Evolutionary conservation across 2,888 invertebrate species (phyloP).

Genomic region (Plutella xylostella): DNA sequence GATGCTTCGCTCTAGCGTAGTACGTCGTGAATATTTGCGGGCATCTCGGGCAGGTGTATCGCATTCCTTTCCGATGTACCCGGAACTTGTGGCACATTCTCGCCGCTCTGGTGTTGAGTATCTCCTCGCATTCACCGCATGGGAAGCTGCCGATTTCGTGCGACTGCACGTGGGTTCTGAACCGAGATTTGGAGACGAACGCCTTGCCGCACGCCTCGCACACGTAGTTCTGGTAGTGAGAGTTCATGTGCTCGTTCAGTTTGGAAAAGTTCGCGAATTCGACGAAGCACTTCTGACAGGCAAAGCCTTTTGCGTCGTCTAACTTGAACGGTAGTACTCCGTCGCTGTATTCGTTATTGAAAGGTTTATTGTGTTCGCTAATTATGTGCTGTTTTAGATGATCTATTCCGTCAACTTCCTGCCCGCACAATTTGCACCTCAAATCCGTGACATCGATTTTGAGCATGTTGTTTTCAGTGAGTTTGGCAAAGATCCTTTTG

Average conservation of each 20-base stretch:
- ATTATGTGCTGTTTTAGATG: constrained; percentile 41
- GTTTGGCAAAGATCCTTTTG: constrained; percentile 43
- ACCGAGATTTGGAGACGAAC: constrained; percentile 48
- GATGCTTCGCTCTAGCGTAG: constrained; percentile 43
- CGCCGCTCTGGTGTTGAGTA: constrained; percentile 39
- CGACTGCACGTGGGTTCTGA: constrained; percentile 48
- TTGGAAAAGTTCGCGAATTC: constrained; percentile 38
- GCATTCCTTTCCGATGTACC: constrained; percentile 41
- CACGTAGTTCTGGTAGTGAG: constrained; percentile 51
- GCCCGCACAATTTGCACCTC: constrained; percentile 40
- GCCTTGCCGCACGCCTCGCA: constrained; percentile 56
- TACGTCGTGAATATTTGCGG: constrained; percentile 47
- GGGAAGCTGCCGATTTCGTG: constrained; percentile 47
- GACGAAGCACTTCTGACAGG: constrained; percentile 44
- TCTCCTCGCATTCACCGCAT: constrained; percentile 44
- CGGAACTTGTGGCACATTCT: constrained; percentile 41
- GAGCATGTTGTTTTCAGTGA: constrained; percentile 56
- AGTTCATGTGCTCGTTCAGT: constrained; percentile 56
- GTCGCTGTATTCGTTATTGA: constrained; percentile 40
- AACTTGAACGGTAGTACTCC: constrained; percentile 56
- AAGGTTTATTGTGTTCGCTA: constrained; percentile 29
- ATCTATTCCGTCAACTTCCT: constrained; percentile 30
- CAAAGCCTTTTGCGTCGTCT: constrained; percentile 28
- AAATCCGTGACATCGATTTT: constrained; percentile 51
- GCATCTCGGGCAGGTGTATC: constrained; percentile 53